Percentiles rank a stretch among this genome's conserved stretches.
Evolutionary conservation across 2,797 vertebrate species (phyloP).

Genomic region (Poecilia gillii): DNA sequence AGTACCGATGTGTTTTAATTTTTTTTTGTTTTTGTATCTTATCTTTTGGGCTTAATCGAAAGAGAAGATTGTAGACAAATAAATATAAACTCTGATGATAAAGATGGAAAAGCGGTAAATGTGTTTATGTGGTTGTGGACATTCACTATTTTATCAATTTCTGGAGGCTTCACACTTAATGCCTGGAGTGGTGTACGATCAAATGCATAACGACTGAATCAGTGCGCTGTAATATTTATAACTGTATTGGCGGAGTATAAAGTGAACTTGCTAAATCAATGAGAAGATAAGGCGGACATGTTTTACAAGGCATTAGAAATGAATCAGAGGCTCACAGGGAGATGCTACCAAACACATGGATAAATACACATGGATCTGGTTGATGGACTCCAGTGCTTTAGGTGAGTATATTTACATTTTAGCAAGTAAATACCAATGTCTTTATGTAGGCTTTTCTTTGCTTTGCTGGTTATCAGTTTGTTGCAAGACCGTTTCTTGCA

Average conservation of each 20-base stretch:
- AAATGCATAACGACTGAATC: constrained; percentile 53
- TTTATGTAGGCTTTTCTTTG: not conserved
- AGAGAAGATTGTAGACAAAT: not conserved
- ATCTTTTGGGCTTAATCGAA: not conserved
- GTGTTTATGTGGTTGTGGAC: not conserved
- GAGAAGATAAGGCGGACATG: constrained; percentile 21
- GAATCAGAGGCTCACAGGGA: constrained; percentile 15
- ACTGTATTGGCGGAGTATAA: constrained; percentile 40
- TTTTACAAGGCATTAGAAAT: constrained; percentile 25
- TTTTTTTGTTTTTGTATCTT: not conserved
- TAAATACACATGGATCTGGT: not conserved
- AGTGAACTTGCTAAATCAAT: constrained; percentile 47
- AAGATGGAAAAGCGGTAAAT: not conserved
- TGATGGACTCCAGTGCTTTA: not conserved
- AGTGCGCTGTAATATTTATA: constrained; percentile 24
- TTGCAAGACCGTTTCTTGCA: not conserved
- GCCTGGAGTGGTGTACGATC: constrained; percentile 14
- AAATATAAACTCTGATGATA: not conserved
- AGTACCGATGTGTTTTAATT: not conserved
- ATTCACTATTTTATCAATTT: not conserved
- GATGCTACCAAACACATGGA: not conserved
- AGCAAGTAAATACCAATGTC: not conserved
- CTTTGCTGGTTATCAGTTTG: not conserved
- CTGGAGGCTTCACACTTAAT: constrained; percentile 20
- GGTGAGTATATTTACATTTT: not conserved